Percentiles rank a stretch among this genome's conserved stretches.
phyloP scores from a whole-genome alignment of 2,888 invertebrate genomes.

The Octonoba sinensis region DNA sequence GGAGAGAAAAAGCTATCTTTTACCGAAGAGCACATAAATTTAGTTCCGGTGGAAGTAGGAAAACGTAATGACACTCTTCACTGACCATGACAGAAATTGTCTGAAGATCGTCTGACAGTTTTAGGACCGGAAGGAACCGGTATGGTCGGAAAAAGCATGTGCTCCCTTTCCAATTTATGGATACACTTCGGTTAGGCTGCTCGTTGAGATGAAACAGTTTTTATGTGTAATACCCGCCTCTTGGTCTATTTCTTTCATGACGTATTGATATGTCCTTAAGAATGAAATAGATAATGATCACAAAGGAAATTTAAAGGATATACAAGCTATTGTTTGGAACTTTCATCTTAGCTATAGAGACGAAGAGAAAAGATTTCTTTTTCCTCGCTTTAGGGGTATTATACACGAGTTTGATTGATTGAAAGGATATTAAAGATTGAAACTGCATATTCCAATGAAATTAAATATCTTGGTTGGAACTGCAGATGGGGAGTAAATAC shows the following conservation, averaged over 20 bases:
- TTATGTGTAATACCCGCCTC: slow-evolving; percentile 30
- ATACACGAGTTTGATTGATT: no score
- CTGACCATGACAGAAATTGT: slow-evolving; percentile 50
- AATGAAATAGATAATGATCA: no score
- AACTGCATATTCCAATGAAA: no score
- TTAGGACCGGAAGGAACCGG: slow-evolving; percentile 35
- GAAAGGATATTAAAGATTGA: no score
- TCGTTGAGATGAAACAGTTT: slow-evolving; percentile 19
- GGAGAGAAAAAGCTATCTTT: slow-evolving; percentile 32
- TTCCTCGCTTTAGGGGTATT: no score
- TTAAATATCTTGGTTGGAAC: no score
- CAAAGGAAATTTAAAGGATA: no score
- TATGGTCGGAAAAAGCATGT: slow-evolving; percentile 9
- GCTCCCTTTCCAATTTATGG: slow-evolving; percentile 33
- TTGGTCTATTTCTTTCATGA: neutral
- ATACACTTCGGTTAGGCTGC: slow-evolving; percentile 13
- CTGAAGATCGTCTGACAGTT: slow-evolving; percentile 31
- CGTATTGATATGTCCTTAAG: no score
- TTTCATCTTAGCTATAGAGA: no score
- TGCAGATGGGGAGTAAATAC: no score
- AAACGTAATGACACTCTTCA: slow-evolving; percentile 43
- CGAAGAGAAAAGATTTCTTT: no score
- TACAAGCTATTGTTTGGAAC: no score
- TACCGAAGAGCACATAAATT: slow-evolving; percentile 44
- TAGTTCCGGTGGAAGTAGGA: slow-evolving; percentile 15